Evolutionary conservation across 2,113 vertebrate species (phyloP), one percentile per base, ranked within the genome.

Genomic region (Cyanoramphus novaezelandiae): DNA sequence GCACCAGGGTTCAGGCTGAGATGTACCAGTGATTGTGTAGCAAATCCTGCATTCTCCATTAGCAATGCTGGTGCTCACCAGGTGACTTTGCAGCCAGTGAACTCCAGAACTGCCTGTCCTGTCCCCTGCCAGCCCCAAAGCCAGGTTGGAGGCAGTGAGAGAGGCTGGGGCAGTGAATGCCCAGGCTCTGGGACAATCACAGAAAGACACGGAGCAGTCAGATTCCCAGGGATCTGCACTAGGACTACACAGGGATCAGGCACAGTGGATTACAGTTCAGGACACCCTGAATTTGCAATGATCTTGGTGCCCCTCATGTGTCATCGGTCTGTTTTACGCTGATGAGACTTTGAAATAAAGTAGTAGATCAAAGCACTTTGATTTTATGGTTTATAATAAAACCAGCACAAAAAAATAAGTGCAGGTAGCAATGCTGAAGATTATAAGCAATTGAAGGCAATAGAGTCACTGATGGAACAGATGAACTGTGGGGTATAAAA

Each of bases 251-350:
- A 57, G 55, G 33, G 55, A 57, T 57, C 55, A 4, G 71, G 52
- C 63, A 10, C 23, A 6, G 3, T 0, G 41, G 41, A 3, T 19
- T 14, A 46, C 12, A 10, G 86, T 27, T 12, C 20, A 13, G 49
- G 49, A 43, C 50, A 17, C 50, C 21, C 1, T 6, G 35, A 28
- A 1, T 31, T 20, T 8, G 24, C 29, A 1, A 2, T 7, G 53
- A 10, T 6, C 35, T 9, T 43, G 31, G 29, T 47, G 46, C 31
- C 46, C 16, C 17, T 33, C 27, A 4, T 24, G 44, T 33, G 17
- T 57, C 29, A 1, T 47, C 3, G 2, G 7, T 28, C 74, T 75
- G 43, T n/a, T 24, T 28, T 16, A 33, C n/a, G 3, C 25, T 12
- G 29, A 31, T 27, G 43, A 67, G 50, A 23, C 31, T 60, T 46